A percentile compares a stretch with the other conserved stretches of the same genome.
Conservation (phyloP, 2,113 vertebrate genomes). For the Arvicanthis niloticus region DNA sequence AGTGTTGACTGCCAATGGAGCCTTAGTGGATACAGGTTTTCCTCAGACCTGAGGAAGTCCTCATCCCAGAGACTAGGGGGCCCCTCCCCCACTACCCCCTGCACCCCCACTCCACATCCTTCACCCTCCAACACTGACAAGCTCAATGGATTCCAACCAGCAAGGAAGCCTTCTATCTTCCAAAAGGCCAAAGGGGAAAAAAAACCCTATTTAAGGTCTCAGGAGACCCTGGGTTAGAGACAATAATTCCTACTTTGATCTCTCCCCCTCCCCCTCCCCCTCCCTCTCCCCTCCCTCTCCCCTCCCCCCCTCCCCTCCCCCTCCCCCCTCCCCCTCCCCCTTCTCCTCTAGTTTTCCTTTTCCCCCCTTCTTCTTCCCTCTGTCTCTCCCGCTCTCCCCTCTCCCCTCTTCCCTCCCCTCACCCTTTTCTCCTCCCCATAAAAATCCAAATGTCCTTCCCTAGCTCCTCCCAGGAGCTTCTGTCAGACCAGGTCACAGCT, state of each 20-base stretch:
- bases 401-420: fast-evolving
- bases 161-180: background rate
- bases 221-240: background rate
- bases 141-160: background rate
- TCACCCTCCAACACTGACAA: background rate
- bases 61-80: background rate
- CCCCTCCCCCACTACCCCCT: background rate
- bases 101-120: background rate
- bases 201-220: background rate
- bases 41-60: background rate
- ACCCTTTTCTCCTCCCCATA: background rate
- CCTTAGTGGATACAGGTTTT: background rate
- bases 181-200: background rate
- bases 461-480: background rate
- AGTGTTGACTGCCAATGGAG: background rate
- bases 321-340: too few species aligned
- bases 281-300: too few species aligned
- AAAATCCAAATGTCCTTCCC: background rate
- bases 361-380: too few species aligned
- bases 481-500: background rate
- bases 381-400: too few species aligned
- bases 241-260: background rate
- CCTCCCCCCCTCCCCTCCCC: too few species aligned
- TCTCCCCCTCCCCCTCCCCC: background rate
- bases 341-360: too few species aligned